These are phyloP conservation scores for Drosophila trapezifrons DNA, from an alignment of 1,140 invertebrate species.

Conservation along the genomic window DNA sequence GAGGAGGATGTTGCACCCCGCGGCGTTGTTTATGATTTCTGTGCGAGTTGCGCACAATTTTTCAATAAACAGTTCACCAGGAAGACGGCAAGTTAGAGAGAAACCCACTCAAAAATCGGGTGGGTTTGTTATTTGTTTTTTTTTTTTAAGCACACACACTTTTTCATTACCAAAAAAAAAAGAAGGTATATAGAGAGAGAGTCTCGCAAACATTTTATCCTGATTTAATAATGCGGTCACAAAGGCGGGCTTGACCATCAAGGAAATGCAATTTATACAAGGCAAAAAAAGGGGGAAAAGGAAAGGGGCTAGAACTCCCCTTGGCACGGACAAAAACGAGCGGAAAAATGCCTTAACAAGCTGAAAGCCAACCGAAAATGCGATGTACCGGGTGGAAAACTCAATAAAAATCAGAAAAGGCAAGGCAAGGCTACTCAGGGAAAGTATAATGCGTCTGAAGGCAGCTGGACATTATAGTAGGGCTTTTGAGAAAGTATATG, in stretches of 20 bases:
- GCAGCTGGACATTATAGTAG: neutral
- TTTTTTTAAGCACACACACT: slow-evolving; percentile 58
- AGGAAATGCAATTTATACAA: slow-evolving; percentile 73
- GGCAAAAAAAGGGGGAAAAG: slow-evolving; percentile 1
- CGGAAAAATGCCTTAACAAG: slow-evolving; percentile 76
- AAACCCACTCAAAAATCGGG: slow-evolving; percentile 30
- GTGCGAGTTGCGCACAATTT: slow-evolving; percentile 66
- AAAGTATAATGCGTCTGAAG: slow-evolving; percentile 6
- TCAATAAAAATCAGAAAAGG: slow-evolving; percentile 8
- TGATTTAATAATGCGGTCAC: slow-evolving; percentile 77
- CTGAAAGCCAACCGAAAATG: slow-evolving; percentile 26
- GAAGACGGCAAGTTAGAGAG: slow-evolving; percentile 26
- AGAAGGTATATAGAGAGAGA: neutral
- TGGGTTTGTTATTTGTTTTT: slow-evolving; percentile 18
- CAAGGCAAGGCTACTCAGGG: neutral
- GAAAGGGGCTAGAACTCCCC: neutral
- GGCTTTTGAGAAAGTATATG: neutral
- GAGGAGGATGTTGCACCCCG: slow-evolving; percentile 40
- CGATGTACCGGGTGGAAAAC: slow-evolving; percentile 5
- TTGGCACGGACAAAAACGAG: slow-evolving; percentile 56
- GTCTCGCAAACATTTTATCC: slow-evolving; percentile 52
- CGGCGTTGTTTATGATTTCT: slow-evolving; percentile 78
- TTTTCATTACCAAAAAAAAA: slow-evolving; percentile 16
- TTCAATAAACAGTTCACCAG: slow-evolving; percentile 67
- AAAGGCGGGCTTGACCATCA: slow-evolving; percentile 53